Evolutionary conservation across 1,140 invertebrate species (phyloP).

Genomic region (Drosophila nigromelanica): DNA sequence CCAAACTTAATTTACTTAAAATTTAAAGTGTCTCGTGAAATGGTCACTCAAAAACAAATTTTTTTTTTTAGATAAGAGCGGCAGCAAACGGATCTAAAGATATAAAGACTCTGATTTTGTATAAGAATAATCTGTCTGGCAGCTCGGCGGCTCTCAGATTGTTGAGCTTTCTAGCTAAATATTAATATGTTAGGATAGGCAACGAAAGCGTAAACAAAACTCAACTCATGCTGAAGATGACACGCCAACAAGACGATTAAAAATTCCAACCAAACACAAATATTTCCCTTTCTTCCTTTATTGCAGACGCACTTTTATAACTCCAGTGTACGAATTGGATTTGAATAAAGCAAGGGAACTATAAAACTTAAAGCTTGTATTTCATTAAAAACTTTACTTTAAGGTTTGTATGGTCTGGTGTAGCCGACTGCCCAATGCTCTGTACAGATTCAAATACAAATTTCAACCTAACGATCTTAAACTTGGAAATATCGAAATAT

Average conservation of each 20-base stretch:
- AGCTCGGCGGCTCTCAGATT: too few relatives aligned
- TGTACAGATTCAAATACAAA: too few relatives aligned
- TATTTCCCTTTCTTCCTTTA: background rate
- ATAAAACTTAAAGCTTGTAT: too few relatives aligned
- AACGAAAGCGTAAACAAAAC: conserved; percentile 24
- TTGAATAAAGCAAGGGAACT: too few relatives aligned
- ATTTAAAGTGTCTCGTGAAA: background rate
- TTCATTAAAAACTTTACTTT: too few relatives aligned
- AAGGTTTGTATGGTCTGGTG: too few relatives aligned
- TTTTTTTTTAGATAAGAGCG: conserved; percentile 8
- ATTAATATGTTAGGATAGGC: background rate
- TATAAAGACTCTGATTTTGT: background rate
- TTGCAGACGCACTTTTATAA: background rate
- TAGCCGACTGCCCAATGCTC: too few relatives aligned
- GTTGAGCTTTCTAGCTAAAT: conserved; percentile 51
- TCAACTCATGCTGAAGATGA: conserved; percentile 50
- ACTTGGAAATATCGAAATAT: too few relatives aligned
- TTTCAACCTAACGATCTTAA: too few relatives aligned
- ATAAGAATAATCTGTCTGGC: too few relatives aligned
- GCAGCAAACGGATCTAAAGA: background rate
- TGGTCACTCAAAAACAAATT: conserved; percentile 13
- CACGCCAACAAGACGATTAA: conserved; percentile 1
- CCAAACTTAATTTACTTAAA: conserved; percentile 9
- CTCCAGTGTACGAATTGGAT: background rate
- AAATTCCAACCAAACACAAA: conserved; percentile 14